A percentile compares a stretch with the other conserved stretches of the same genome.
phyloP scores from a whole-genome alignment of 2,113 vertebrate species.

The Pogona vitticeps region DNA sequence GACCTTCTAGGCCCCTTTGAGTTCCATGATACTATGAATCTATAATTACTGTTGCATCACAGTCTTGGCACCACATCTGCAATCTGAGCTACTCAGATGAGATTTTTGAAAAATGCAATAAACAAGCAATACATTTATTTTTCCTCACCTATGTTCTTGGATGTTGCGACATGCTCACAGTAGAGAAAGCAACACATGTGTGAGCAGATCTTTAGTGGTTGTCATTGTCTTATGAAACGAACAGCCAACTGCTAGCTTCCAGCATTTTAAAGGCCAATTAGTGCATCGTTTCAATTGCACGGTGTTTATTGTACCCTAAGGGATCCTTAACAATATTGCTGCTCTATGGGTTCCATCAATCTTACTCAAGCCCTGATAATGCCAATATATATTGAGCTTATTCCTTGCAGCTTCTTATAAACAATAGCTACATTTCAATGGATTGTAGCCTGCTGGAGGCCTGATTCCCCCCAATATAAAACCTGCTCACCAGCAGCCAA shows the following conservation, averaged over 20 bases:
- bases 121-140: neutral
- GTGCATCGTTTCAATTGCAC: slow-evolving; percentile 2
- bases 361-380: slow-evolving; percentile 1
- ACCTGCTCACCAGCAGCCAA: neutral
- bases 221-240: neutral
- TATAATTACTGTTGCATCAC: too few species aligned
- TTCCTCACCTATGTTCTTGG: neutral
- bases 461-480: neutral
- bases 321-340: slow-evolving; percentile 11
- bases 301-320: neutral
- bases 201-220: neutral
- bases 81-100: neutral
- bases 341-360: slow-evolving; percentile 10
- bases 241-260: neutral
- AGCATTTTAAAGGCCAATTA: slow-evolving; percentile 16
- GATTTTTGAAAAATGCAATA: neutral
- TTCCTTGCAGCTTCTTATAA: slow-evolving; percentile 5
- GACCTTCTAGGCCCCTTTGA: too few species aligned
- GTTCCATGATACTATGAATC: too few species aligned
- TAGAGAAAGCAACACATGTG: neutral
- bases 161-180: too few species aligned
- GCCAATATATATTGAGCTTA: slow-evolving; percentile 4
- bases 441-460: neutral
- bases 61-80: neutral
- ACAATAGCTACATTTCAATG: neutral